A percentile compares a stretch with the other conserved stretches of the same genome.
Evolutionary conservation across 2,797 vertebrate species (phyloP).

Genomic region (Sebastes paucispinis): DNA sequence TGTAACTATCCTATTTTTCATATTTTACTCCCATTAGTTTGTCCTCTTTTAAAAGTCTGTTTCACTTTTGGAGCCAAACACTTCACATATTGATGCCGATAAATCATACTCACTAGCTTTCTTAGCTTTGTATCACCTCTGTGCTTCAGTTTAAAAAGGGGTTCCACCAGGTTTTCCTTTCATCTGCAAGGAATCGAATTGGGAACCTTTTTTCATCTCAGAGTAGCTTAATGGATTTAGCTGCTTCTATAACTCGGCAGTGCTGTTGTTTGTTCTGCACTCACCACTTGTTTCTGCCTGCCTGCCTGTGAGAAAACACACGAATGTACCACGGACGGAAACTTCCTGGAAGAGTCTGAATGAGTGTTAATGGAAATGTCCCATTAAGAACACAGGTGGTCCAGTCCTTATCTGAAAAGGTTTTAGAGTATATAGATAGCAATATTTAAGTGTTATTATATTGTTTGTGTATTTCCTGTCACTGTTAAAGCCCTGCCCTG

Average conservation of each 20-base stretch:
- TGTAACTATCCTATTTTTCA: slow-evolving; percentile 11
- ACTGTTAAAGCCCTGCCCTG: slow-evolving; percentile 47
- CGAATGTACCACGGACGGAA: slow-evolving; percentile 66
- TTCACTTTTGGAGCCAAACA: slow-evolving; percentile 58
- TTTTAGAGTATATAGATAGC: slow-evolving; percentile 76
- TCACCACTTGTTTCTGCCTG: slow-evolving; percentile 61
- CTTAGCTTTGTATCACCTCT: slow-evolving; percentile 71
- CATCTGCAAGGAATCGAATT: background rate
- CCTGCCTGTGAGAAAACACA: slow-evolving; percentile 64
- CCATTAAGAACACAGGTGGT: slow-evolving; percentile 39
- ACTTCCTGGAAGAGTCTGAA: slow-evolving; percentile 47
- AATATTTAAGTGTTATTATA: slow-evolving; percentile 77
- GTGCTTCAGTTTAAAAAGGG: slow-evolving; percentile 64
- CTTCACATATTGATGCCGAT: slow-evolving; percentile 42
- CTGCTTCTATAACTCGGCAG: slow-evolving; percentile 59
- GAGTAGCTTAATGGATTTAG: slow-evolving; percentile 69
- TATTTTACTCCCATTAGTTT: background rate
- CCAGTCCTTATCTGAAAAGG: slow-evolving; percentile 51
- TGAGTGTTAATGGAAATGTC: slow-evolving; percentile 36
- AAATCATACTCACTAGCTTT: slow-evolving; percentile 52
- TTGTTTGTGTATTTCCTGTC: slow-evolving; percentile 70
- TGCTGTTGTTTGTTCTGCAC: slow-evolving; percentile 63
- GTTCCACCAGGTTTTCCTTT: slow-evolving; percentile 28
- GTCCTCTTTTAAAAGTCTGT: slow-evolving; percentile 13
- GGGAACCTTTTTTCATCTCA: slow-evolving; percentile 57